Percentiles rank a stretch among this genome's conserved stretches.
These are phyloP conservation scores for Hypanus sabinus DNA, from an alignment of 2,113 vertebrate species.

Conservation along the genomic window DNA sequence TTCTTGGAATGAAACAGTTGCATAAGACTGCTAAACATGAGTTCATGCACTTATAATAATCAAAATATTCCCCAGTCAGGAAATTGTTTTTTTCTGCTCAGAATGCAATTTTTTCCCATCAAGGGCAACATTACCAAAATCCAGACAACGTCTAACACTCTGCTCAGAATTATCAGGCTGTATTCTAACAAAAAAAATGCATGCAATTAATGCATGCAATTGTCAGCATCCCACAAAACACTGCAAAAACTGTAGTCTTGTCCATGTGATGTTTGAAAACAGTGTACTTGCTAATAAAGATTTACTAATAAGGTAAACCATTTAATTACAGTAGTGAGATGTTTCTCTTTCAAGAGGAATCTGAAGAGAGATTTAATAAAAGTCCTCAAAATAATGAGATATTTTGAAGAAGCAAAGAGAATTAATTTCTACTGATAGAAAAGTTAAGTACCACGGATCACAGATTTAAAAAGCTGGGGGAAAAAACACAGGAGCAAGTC, in stretches of 20 bases:
- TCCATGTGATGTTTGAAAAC: background rate
- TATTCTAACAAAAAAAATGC: no score
- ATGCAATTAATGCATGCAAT: no score
- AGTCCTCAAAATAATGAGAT: no score
- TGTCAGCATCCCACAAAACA: background rate
- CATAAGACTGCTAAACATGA: background rate
- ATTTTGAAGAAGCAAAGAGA: no score
- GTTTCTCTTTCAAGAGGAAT: no score
- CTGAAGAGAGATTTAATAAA: no score
- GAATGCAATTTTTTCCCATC: background rate
- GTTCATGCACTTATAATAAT: background rate
- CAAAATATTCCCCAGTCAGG: background rate
- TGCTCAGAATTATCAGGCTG: background rate
- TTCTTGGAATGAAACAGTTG: background rate
- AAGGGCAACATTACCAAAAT: background rate
- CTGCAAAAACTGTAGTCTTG: background rate
- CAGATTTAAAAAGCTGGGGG: no score
- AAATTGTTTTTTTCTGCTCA: background rate
- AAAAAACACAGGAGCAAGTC: no score
- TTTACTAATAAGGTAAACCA: background rate
- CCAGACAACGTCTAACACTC: background rate
- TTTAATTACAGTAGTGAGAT: background rate
- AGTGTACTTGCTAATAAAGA: background rate
- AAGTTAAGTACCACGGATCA: no score
- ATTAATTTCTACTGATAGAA: no score